phyloP scores from a whole-genome alignment of 2,888 invertebrate species.

The Polydrusus pterygomalis region DNA sequence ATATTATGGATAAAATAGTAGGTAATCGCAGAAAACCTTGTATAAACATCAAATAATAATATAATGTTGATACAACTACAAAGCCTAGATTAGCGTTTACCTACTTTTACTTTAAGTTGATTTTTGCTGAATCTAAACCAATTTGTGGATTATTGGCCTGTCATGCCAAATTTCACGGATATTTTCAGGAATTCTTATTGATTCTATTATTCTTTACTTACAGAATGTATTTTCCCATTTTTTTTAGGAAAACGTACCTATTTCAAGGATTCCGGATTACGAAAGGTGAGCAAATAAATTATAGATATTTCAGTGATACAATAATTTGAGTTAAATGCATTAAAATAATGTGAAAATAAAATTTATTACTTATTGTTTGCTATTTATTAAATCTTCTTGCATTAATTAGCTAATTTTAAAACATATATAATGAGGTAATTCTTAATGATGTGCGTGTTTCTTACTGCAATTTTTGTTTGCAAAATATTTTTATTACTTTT shows the following conservation, averaged over 20 bases:
- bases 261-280: constrained; percentile 46
- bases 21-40: no score
- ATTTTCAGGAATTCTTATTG: constrained; percentile 4
- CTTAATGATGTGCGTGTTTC: not conserved
- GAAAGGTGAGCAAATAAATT: constrained; percentile 20
- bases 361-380: constrained; percentile 38
- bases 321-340: constrained; percentile 14
- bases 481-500: not conserved
- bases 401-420: not conserved
- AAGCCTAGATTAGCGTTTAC: no score
- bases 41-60: no score
- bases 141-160: not conserved
- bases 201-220: not conserved
- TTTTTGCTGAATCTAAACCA: no score
- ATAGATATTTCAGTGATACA: constrained; percentile 3
- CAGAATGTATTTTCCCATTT: constrained; percentile 29
- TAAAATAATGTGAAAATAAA: constrained; percentile 24
- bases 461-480: not conserved
- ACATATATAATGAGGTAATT: constrained; percentile 6
- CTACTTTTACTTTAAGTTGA: no score
- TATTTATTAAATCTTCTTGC: constrained; percentile 9
- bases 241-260: constrained; percentile 32
- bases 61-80: no score
- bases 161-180: constrained; percentile 12
- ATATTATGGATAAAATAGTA: no score